A percentile compares a stretch with the other conserved stretches of the same genome.
phyloP scores from a whole-genome alignment of 1,140 invertebrate genomes.

The Sitodiplosis mosellana region DNA sequence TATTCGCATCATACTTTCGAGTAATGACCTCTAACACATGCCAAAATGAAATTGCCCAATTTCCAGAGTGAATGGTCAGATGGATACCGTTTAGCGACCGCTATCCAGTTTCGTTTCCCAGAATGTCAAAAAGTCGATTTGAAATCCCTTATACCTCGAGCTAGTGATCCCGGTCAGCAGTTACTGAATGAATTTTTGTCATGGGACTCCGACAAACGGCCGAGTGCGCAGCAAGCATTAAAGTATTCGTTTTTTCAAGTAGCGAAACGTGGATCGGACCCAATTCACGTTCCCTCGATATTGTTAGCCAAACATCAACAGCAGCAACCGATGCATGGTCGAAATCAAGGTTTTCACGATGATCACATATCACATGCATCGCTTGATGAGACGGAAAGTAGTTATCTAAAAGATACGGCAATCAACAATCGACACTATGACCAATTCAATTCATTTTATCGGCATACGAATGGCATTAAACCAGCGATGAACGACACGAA shows the following conservation, averaged over 20 bases:
- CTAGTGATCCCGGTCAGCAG: constrained; percentile 62
- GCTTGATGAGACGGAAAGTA: background rate
- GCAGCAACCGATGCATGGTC: background rate
- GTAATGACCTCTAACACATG: background rate
- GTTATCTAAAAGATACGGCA: background rate
- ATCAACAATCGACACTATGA: background rate
- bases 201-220: constrained; percentile 86
- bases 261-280: constrained; percentile 17
- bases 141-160: constrained; percentile 63
- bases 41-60: background rate
- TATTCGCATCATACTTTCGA: background rate
- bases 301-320: background rate
- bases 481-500: too few species aligned
- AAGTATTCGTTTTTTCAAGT: constrained; percentile 72
- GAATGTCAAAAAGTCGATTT: constrained; percentile 64
- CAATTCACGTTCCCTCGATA: background rate
- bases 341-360: background rate
- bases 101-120: constrained; percentile 95
- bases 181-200: constrained; percentile 73
- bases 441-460: background rate
- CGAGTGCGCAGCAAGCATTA: constrained; percentile 71
- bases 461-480: too few species aligned
- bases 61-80: constrained; percentile 83
- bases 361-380: background rate
- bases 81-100: constrained; percentile 76